These are phyloP conservation scores for Gallinago solitaria DNA, from an alignment of 2,797 vertebrate species.

Conservation along the genomic window DNA sequence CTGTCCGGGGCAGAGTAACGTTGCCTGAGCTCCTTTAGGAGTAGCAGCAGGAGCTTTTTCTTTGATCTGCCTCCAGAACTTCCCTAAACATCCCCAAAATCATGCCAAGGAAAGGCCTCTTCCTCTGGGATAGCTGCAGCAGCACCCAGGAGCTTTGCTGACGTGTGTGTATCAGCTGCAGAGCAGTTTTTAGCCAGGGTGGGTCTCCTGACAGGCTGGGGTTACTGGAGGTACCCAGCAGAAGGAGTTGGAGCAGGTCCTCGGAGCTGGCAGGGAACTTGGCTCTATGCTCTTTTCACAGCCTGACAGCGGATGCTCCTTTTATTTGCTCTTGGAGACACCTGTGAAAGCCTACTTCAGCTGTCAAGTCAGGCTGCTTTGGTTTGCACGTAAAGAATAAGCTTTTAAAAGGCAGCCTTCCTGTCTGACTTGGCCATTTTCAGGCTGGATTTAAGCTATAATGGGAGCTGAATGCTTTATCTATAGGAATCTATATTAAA, in stretches of 20 bases:
- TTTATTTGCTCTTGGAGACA: not conserved
- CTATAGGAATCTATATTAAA: conserved; percentile 22
- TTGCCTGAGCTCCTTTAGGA: not conserved
- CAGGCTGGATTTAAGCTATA: not conserved
- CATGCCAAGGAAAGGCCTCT: not conserved
- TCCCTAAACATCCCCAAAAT: not conserved
- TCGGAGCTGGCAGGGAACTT: not conserved
- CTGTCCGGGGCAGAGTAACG: not conserved
- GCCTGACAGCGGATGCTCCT: not conserved
- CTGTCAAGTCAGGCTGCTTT: not conserved
- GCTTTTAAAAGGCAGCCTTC: conserved; percentile 1
- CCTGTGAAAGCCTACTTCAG: not conserved
- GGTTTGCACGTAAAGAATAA: not conserved
- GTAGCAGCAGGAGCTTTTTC: not conserved
- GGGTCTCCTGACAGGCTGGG: not conserved
- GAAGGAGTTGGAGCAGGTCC: not conserved
- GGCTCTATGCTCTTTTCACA: not conserved
- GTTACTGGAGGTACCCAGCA: not conserved
- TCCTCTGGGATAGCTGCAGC: not conserved
- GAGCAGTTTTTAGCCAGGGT: not conserved
- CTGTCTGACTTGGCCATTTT: not conserved
- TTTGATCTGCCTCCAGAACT: not conserved
- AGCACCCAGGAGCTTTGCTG: not conserved
- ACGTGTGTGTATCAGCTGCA: accelerated
- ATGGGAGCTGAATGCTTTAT: not conserved